phyloP scores from a whole-genome alignment of 2,113 vertebrate species.

The Varanus komodoensis region DNA sequence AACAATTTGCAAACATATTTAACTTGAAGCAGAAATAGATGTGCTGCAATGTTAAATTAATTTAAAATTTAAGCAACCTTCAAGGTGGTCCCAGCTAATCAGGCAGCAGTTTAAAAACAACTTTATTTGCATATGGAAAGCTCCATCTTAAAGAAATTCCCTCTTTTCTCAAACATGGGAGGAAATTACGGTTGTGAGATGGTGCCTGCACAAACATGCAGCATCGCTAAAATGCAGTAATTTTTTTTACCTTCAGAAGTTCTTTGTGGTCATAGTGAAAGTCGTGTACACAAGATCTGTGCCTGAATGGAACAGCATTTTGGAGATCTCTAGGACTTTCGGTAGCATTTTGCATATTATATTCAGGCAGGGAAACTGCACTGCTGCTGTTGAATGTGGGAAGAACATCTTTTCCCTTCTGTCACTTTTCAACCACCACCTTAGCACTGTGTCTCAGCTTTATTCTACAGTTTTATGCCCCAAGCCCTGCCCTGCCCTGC shows the following conservation, averaged over 20 bases:
- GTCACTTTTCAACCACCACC: not conserved
- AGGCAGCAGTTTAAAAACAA: not conserved
- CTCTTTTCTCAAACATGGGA: not conserved
- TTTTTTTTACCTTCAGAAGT: not conserved
- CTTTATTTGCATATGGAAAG: not conserved
- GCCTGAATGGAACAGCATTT: not conserved
- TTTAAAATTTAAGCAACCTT: not conserved
- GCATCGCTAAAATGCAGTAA: not conserved
- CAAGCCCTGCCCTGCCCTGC: too few species aligned
- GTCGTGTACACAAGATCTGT: not conserved
- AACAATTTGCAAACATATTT: not conserved
- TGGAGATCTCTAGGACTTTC: not conserved
- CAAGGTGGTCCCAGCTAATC: not conserved
- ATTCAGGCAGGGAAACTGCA: not conserved
- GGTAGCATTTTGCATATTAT: too few species aligned
- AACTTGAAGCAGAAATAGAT: not conserved
- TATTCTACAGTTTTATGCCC: not conserved
- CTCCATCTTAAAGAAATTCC: not conserved
- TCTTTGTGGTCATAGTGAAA: not conserved
- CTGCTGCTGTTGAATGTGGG: not conserved
- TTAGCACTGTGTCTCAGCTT: not conserved
- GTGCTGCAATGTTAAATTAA: not conserved
- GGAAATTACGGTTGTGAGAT: not conserved
- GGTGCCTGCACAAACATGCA: not conserved
- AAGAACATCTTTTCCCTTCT: not conserved